Conservation (phyloP, 2,113 vertebrate genomes). For the Gavia stellata region DNA sequence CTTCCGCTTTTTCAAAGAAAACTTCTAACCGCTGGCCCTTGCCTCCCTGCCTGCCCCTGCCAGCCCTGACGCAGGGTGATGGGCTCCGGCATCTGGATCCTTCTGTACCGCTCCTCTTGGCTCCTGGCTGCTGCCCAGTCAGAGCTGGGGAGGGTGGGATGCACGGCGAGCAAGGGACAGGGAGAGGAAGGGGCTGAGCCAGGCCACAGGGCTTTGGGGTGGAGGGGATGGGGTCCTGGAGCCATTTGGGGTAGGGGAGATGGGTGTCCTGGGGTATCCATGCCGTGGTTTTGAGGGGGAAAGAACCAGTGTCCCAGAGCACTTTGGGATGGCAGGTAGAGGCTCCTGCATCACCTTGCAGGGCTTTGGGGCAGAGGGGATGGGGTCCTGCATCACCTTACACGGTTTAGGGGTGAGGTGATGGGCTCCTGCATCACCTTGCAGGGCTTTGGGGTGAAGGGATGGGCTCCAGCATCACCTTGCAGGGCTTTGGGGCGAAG, state of each 20-base stretch:
- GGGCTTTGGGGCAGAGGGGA: not conserved
- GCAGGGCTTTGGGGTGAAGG: not conserved
- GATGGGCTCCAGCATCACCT: fast-evolving
- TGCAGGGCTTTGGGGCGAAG: not conserved
- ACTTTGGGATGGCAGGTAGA: not conserved
- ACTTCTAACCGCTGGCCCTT: constrained; percentile 63
- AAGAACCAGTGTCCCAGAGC: not conserved
- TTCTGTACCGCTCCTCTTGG: fast-evolving
- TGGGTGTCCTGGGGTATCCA: not conserved
- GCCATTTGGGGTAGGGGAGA: fast-evolving
- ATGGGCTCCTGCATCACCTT: too few relatives aligned
- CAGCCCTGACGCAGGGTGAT: not conserved
- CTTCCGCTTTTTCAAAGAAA: constrained; percentile 86
- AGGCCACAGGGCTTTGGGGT: fast-evolving
- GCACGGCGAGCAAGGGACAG: fast-evolving
- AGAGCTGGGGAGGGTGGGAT: not conserved
- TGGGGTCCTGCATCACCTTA: fast-evolving
- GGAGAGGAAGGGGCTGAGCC: not conserved
- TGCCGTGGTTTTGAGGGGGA: not conserved
- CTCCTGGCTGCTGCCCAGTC: not conserved
- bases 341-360: not conserved
- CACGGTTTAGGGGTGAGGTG: not conserved
- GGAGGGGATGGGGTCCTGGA: not conserved
- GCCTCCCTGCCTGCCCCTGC: not conserved
- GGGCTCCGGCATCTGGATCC: not conserved